These are phyloP conservation scores for Pemphredon lugubris DNA, from an alignment of 2,888 invertebrate genomes.

Conservation along the genomic window DNA sequence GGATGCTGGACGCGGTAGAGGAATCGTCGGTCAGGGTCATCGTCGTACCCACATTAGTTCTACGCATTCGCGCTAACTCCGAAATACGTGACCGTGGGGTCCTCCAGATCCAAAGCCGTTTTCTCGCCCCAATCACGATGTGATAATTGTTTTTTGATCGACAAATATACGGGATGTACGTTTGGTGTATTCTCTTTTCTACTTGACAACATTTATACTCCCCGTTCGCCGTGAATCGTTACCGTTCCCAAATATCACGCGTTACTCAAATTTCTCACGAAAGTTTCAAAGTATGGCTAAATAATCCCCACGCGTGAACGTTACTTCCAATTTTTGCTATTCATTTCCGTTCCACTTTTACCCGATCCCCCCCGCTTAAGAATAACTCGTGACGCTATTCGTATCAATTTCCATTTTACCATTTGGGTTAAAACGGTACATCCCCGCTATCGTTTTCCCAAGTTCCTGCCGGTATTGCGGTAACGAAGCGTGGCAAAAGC, in stretches of 20 bases:
- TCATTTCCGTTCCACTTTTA: neutral
- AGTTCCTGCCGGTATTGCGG: neutral
- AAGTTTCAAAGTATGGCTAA: neutral
- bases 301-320: neutral
- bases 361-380: neutral
- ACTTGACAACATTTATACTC: too few relatives aligned
- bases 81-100: too few relatives aligned
- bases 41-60: too few relatives aligned
- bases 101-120: too few relatives aligned
- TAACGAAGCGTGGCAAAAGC: slow-evolving; percentile 25
- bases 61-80: neutral
- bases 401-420: slow-evolving; percentile 27
- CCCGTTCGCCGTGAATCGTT: neutral
- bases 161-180: too few relatives aligned
- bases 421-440: neutral
- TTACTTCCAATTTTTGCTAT: slow-evolving; percentile 17
- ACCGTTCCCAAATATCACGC: neutral
- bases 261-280: neutral
- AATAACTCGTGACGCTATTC: slow-evolving; percentile 20
- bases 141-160: too few relatives aligned
- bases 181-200: too few relatives aligned
- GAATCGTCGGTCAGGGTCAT: too few relatives aligned
- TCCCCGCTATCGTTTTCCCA: slow-evolving; percentile 4
- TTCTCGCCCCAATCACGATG: too few relatives aligned
- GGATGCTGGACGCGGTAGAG: too few relatives aligned